phyloP scores from a whole-genome alignment of 1,140 invertebrate genomes.

The Stegodyphus mimosarum region DNA sequence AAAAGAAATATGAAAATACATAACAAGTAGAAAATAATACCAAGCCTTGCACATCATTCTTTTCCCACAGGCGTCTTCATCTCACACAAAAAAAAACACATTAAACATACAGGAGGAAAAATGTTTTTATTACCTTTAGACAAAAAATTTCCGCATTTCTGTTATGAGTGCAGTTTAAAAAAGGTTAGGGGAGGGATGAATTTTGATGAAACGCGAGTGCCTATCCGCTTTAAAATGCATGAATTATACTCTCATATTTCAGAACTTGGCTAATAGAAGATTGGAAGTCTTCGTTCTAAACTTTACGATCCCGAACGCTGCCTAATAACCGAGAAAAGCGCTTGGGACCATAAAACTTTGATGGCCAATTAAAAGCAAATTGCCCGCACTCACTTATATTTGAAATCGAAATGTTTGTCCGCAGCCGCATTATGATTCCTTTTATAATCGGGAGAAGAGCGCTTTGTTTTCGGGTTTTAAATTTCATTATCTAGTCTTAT shows the following conservation, averaged over 20 bases:
- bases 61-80: too few species aligned
- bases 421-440: constrained; percentile 5
- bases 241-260: constrained; percentile 29
- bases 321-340: constrained; percentile 21
- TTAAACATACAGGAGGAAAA: too few species aligned
- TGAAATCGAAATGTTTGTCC: constrained; percentile 41
- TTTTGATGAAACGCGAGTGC: background rate
- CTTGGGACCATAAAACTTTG: constrained; percentile 25
- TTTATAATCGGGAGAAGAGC: background rate
- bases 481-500: too few species aligned
- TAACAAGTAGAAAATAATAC: too few species aligned
- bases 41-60: too few species aligned
- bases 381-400: constrained; percentile 28
- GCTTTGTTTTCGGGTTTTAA: too few species aligned
- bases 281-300: background rate
- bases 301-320: constrained; percentile 18
- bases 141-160: too few species aligned
- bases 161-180: too few species aligned
- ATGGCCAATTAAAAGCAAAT: constrained; percentile 40
- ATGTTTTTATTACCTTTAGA: too few species aligned
- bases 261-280: constrained; percentile 16
- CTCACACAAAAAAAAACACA: too few species aligned
- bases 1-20: too few species aligned
- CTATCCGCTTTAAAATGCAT: constrained; percentile 23
- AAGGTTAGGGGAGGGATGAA: background rate